Percentiles rank a stretch among this genome's conserved stretches.
phyloP scores from a whole-genome alignment of 2,113 vertebrate genomes.

The Vidua macroura region DNA sequence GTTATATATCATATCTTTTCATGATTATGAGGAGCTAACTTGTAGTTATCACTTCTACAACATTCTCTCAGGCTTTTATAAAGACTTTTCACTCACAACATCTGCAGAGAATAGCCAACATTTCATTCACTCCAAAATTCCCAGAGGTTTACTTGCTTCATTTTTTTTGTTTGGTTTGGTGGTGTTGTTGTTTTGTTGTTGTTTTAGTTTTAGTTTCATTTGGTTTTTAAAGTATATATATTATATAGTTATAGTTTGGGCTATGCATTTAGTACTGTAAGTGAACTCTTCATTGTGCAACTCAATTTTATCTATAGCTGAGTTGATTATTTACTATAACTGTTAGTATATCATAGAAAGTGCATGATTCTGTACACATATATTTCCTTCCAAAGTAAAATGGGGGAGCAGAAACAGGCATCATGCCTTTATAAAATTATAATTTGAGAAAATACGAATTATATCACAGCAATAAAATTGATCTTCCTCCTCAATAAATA shows the following conservation, averaged over 20 bases:
- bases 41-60: not conserved
- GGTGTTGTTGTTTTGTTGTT: not conserved
- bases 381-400: not conserved
- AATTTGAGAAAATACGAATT: not conserved
- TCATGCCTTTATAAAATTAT: not conserved
- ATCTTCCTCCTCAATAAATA: not conserved
- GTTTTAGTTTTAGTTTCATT: not conserved
- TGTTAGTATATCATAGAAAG: not conserved
- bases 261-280: not conserved
- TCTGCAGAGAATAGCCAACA: not conserved
- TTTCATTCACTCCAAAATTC: not conserved
- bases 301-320: not conserved
- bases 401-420: not conserved
- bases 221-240: not conserved
- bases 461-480: not conserved
- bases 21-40: not conserved
- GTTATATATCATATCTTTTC: not conserved
- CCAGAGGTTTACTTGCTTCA: not conserved
- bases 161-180: not conserved
- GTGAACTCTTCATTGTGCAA: not conserved
- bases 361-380: not conserved
- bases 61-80: not conserved
- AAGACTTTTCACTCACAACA: fast-evolving
- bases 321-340: not conserved
- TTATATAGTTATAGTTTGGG: not conserved